Conservation (phyloP, 2,888 invertebrate species). For the Lasioglossum pauxillum region DNA sequence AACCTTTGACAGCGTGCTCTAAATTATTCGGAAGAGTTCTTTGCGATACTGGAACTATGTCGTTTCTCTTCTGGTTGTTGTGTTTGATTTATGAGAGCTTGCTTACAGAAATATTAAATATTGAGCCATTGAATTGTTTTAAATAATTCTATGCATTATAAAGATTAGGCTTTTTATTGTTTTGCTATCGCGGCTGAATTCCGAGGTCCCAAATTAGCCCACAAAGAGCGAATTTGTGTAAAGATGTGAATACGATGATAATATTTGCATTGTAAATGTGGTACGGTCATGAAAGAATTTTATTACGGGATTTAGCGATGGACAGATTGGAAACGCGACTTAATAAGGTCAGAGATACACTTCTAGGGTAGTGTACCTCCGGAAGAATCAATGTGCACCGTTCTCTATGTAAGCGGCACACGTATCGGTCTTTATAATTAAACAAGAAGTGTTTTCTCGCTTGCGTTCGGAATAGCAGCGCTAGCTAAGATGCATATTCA, state of each 20-base stretch:
- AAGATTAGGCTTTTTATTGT: background rate
- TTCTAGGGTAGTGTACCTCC: background rate
- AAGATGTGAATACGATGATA: background rate
- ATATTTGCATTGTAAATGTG: background rate
- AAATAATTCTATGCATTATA: background rate
- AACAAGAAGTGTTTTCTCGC: slow-evolving; percentile 29
- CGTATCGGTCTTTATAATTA: slow-evolving; percentile 22
- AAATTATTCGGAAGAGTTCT: background rate
- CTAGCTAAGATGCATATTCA: slow-evolving; percentile 35
- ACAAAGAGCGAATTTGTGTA: background rate
- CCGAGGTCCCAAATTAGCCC: background rate
- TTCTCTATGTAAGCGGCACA: background rate
- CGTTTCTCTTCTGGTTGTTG: background rate
- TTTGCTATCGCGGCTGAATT: background rate
- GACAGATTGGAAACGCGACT: background rate
- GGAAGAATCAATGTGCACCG: background rate
- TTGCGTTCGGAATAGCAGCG: slow-evolving; percentile 4
- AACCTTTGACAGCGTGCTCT: background rate
- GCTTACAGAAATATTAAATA: too few relatives aligned
- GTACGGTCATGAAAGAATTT: background rate
- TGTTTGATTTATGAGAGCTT: too few relatives aligned
- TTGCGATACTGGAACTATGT: background rate
- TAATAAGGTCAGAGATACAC: background rate
- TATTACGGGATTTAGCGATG: background rate
- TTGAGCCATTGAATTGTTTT: background rate